Conservation (phyloP, 2,797 vertebrate species). For the Oreochromis mossambicus region DNA sequence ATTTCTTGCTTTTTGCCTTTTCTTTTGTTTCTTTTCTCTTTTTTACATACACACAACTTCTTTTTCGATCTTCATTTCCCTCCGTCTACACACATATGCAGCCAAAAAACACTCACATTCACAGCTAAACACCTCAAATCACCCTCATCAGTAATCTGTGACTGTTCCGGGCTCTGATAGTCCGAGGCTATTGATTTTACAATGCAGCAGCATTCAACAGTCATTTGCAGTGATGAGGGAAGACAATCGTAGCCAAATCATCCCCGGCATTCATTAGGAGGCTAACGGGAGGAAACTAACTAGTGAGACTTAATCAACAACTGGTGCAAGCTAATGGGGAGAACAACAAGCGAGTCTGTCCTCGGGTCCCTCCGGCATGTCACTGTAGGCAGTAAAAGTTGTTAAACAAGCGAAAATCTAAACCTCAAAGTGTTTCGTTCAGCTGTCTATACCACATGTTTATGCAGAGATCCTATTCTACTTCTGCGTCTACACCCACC, state of each 20-base stretch:
- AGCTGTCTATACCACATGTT: not conserved
- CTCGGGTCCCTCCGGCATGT: slow-evolving; percentile 21
- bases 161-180: slow-evolving; percentile 46
- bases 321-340: slow-evolving; percentile 47
- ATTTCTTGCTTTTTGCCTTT: not conserved
- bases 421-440: not conserved
- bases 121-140: slow-evolving; percentile 49
- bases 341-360: slow-evolving; percentile 34
- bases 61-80: not conserved
- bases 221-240: slow-evolving; percentile 70
- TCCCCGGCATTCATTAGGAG: slow-evolving; percentile 69
- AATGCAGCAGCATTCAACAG: slow-evolving; percentile 53
- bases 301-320: slow-evolving; percentile 68
- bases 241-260: slow-evolving; percentile 68
- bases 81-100: not conserved
- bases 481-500: not conserved
- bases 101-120: not conserved
- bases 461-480: not conserved
- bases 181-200: slow-evolving; percentile 66
- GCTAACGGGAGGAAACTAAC: slow-evolving; percentile 52
- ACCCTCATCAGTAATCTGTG: slow-evolving; percentile 63
- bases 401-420: slow-evolving; percentile 24
- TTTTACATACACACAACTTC: not conserved
- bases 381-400: not conserved
- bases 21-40: not conserved